A percentile compares a stretch with the other conserved stretches of the same genome.
phyloP scores from a whole-genome alignment of 1,140 invertebrate species.

The Temnothorax curvispinosus region DNA sequence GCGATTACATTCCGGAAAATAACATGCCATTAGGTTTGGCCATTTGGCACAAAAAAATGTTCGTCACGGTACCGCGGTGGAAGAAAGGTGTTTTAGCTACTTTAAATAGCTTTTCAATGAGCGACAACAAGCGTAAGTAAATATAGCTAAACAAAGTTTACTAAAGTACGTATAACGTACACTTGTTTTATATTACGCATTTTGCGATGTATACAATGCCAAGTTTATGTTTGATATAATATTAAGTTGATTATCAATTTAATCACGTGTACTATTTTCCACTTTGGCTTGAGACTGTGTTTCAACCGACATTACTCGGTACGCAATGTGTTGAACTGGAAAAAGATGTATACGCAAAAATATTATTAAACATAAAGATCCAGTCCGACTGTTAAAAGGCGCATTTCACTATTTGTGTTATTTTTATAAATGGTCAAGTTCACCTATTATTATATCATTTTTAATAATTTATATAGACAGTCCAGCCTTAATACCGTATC shows the following conservation, averaged over 20 bases:
- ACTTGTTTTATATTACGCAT: background rate
- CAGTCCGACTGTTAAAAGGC: too few species aligned
- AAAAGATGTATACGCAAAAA: too few species aligned
- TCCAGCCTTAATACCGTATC: conserved; percentile 89
- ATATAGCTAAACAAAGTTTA: background rate
- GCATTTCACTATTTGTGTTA: too few species aligned
- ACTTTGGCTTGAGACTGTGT: too few species aligned
- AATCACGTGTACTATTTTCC: too few species aligned
- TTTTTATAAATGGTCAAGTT: too few species aligned
- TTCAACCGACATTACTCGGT: too few species aligned
- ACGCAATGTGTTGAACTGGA: too few species aligned
- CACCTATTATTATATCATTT: background rate
- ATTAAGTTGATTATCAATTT: too few species aligned
- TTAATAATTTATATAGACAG: conserved; percentile 81
- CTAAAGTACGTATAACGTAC: background rate
- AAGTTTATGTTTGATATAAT: too few species aligned
- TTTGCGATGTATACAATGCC: background rate
- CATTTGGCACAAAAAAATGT: conserved; percentile 91
- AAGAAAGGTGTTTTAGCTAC: conserved; percentile 90
- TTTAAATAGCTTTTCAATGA: conserved; percentile 89
- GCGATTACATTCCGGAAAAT: conserved; percentile 89
- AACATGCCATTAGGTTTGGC: conserved; percentile 91
- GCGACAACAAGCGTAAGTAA: conserved; percentile 69
- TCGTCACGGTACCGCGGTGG: conserved; percentile 92
- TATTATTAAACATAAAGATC: too few species aligned